A percentile compares a stretch with the other conserved stretches of the same genome.
These are phyloP conservation scores for Rhyacichthys aspro DNA, from an alignment of 2,797 vertebrate species.

Conservation along the genomic window DNA sequence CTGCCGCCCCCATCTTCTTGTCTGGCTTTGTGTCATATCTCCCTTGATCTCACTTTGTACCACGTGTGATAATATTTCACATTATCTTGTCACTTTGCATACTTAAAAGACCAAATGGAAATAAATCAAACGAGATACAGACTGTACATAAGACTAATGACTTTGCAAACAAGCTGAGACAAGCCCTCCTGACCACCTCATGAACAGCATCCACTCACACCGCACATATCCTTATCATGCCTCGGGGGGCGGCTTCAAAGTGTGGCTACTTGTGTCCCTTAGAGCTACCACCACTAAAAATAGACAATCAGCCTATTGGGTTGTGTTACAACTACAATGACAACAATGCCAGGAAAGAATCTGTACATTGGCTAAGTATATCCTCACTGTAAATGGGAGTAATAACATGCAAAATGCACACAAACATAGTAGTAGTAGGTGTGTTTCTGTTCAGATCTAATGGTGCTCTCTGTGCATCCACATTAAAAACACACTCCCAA, in stretches of 20 bases:
- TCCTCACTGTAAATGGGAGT: conserved; percentile 33
- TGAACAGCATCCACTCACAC: conserved; percentile 19
- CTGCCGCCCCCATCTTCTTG: conserved; percentile 15
- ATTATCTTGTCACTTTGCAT: neutral
- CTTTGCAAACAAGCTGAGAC: neutral
- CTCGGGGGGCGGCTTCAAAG: conserved; percentile 49
- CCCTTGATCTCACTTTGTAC: neutral
- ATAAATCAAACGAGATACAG: neutral
- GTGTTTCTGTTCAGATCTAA: conserved; percentile 25
- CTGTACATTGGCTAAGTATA: conserved; percentile 62
- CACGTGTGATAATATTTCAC: conserved; percentile 1
- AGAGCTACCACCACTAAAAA: conserved; percentile 59
- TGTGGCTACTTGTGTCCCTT: conserved; percentile 36
- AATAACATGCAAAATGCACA: conserved; percentile 3
- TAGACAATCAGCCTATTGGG: conserved; percentile 60
- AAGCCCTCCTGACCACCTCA: neutral
- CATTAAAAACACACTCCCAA: neutral
- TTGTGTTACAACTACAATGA: conserved; percentile 61
- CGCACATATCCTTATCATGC: conserved; percentile 29
- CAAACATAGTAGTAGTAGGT: conserved; percentile 22
- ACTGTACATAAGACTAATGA: neutral
- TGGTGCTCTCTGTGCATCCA: no score
- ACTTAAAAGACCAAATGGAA: neutral
- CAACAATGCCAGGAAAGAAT: conserved; percentile 80
- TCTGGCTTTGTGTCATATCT: neutral